A percentile compares a stretch with the other conserved stretches of the same genome.
Conservation (phyloP, 2,113 vertebrate genomes). For the Arizona elegans region DNA sequence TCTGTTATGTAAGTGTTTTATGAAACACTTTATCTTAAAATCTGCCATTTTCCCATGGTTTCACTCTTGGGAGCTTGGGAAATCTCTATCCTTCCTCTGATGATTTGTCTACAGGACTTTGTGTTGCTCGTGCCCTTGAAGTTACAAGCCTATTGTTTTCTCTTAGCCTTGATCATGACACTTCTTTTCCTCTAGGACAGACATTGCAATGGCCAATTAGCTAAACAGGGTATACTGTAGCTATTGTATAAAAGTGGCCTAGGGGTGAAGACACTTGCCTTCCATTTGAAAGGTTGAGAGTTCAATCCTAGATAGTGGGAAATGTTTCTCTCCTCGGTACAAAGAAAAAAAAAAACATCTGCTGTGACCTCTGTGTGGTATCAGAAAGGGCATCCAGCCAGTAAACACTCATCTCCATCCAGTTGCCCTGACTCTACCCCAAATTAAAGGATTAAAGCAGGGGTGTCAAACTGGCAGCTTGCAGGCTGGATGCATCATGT, state of each 20-base stretch:
- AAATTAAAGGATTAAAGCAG: not conserved
- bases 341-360: not conserved
- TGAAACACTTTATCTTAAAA: not conserved
- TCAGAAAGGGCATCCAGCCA: not conserved
- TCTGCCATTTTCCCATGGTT: not conserved
- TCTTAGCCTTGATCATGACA: not conserved
- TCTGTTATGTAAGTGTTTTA: not conserved
- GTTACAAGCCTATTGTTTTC: not conserved
- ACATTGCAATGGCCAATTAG: not conserved
- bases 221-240: not conserved
- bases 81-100: not conserved
- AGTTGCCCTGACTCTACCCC: not conserved
- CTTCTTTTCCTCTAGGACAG: not conserved
- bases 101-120: not conserved
- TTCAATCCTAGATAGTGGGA: not conserved
- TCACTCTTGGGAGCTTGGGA: not conserved
- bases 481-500: too few relatives aligned
- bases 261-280: not conserved
- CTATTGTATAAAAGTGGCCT: not conserved
- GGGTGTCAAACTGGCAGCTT: too few relatives aligned
- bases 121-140: not conserved
- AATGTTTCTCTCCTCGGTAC: not conserved
- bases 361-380: not conserved
- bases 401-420: not conserved
- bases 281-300: not conserved